Conservation (phyloP, 2,888 invertebrate species). For the Cryptocephalus moraei region DNA sequence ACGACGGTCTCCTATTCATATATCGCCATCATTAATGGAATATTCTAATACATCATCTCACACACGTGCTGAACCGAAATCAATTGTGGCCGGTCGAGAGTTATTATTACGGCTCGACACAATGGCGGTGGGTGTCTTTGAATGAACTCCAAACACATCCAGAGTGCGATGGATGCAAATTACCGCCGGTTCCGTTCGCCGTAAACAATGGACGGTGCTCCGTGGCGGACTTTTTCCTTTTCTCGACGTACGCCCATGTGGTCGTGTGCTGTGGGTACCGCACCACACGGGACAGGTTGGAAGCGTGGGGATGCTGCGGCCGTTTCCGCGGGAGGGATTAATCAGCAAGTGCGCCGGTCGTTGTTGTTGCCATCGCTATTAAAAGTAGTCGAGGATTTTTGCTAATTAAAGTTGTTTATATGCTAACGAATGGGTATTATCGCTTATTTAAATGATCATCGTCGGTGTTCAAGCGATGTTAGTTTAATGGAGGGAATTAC, state of each 20-base stretch:
- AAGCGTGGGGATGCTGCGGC: no score
- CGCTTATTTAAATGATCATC: no score
- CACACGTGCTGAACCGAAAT: background rate
- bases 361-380: no score
- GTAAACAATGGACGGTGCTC: constrained; percentile 16
- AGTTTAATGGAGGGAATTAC: no score
- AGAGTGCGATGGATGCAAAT: constrained; percentile 22
- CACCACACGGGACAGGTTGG: no score
- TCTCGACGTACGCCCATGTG: background rate
- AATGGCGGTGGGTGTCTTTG: constrained; percentile 11
- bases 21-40: background rate
- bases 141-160: constrained; percentile 30
- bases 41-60: background rate
- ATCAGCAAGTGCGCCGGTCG: no score
- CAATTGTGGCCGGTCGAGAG: background rate
- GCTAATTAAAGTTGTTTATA: no score
- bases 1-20: background rate
- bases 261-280: no score
- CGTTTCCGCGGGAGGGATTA: no score
- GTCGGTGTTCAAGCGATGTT: no score
- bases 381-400: no score
- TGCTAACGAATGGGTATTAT: no score
- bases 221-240: background rate
- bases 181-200: constrained; percentile 17
- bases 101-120: background rate